Evolutionary conservation across 1,140 invertebrate genomes (phyloP).

Genomic region (Drosophila aff.): DNA sequence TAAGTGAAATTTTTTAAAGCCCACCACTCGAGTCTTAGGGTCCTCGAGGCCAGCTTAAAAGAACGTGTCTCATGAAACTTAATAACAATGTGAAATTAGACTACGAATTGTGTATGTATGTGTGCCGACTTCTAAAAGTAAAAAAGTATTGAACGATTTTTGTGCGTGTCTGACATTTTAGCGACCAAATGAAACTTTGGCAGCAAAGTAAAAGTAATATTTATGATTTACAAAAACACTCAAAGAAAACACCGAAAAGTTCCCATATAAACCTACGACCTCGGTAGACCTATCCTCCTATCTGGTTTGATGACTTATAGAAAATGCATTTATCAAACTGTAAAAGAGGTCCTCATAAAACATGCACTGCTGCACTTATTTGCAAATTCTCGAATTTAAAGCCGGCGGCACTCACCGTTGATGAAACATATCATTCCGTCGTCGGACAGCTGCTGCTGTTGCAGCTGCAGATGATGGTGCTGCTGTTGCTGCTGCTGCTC

Average conservation of each 20-base stretch:
- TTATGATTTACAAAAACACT: not conserved
- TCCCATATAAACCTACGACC: not conserved
- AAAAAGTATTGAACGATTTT: constrained; percentile 66
- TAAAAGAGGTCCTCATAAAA: not conserved
- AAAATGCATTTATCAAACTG: no score
- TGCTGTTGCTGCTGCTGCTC: constrained; percentile 54
- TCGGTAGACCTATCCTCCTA: not conserved
- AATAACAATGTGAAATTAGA: constrained; percentile 32
- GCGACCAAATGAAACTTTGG: not conserved
- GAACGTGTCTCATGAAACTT: constrained; percentile 38
- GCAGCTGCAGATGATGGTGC: constrained; percentile 39
- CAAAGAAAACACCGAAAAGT: not conserved
- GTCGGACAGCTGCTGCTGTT: constrained; percentile 51
- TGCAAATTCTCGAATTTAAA: no score
- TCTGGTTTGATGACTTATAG: not conserved
- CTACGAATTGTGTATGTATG: constrained; percentile 44
- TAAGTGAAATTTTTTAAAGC: constrained; percentile 45
- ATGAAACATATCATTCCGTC: constrained; percentile 75
- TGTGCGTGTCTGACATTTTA: constrained; percentile 28
- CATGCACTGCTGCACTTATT: not conserved
- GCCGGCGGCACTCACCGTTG: constrained; percentile 54
- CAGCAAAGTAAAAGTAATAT: constrained; percentile 19
- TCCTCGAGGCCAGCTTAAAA: constrained; percentile 16
- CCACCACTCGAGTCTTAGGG: not conserved
- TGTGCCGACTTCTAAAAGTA: constrained; percentile 80